A percentile compares a stretch with the other conserved stretches of the same genome.
phyloP scores from a whole-genome alignment of 1,140 invertebrate genomes.

The Halotydeus destructor region DNA sequence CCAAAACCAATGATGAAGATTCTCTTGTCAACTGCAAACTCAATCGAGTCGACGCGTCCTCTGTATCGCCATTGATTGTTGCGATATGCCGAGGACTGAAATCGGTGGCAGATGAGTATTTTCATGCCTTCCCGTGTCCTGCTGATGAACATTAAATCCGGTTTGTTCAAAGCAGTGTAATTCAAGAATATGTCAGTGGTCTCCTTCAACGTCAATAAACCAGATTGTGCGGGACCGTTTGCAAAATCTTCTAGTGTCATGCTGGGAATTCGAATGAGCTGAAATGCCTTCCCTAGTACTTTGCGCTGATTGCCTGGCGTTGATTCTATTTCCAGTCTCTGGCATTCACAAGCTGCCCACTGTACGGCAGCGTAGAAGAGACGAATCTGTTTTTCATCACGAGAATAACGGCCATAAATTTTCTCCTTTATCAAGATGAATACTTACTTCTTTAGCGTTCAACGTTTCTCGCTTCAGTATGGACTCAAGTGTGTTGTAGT shows the following conservation, averaged over 20 bases:
- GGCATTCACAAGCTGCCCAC: conserved; percentile 68
- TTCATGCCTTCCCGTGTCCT: conserved; percentile 61
- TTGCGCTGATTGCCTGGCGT: conserved; percentile 35
- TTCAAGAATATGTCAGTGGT: conserved; percentile 78
- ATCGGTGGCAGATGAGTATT: conserved; percentile 76
- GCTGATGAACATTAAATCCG: conserved; percentile 51
- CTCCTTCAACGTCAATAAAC: conserved; percentile 65
- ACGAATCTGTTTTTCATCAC: too few relatives aligned
- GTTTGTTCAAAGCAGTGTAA: conserved; percentile 37
- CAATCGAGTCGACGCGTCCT: conserved; percentile 72
- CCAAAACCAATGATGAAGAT: conserved; percentile 84
- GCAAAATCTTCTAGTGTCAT: conserved; percentile 79
- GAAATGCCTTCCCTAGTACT: conserved; percentile 45
- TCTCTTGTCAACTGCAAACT: conserved; percentile 72
- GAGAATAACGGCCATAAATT: neutral
- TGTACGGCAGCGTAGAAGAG: conserved; percentile 67
- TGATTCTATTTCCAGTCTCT: conserved; percentile 49
- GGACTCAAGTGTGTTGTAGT: conserved; percentile 63
- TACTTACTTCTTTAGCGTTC: conserved; percentile 69
- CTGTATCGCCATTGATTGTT: conserved; percentile 85
- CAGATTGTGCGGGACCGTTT: conserved; percentile 65
- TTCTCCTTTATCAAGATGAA: neutral
- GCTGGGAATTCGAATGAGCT: conserved; percentile 65
- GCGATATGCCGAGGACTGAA: conserved; percentile 83
- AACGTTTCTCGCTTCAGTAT: conserved; percentile 67